Percentiles rank a stretch among this genome's conserved stretches.
These are phyloP conservation scores for Paratilapia polleni DNA, from an alignment of 2,113 vertebrate species.

Conservation along the genomic window DNA sequence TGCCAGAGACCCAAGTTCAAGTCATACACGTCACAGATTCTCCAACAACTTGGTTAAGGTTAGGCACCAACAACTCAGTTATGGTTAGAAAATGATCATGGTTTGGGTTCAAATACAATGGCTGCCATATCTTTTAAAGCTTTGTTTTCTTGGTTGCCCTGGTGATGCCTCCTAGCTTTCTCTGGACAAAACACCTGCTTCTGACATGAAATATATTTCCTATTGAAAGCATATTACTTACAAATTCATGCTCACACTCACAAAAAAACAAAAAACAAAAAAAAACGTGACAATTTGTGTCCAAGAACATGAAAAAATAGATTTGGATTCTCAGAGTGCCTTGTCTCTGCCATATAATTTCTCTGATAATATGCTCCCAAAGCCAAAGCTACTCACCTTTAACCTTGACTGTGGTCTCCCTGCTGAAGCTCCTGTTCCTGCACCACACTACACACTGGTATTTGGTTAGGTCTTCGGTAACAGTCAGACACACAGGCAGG, in stretches of 20 bases:
- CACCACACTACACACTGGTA: conserved; percentile 62
- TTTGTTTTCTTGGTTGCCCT: background rate
- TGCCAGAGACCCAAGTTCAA: background rate
- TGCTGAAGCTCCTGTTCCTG: conserved; percentile 11
- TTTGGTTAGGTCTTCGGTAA: conserved; percentile 52
- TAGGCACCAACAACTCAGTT: background rate
- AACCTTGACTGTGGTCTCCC: conserved; percentile 47
- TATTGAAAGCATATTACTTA: background rate
- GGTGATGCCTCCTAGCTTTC: background rate
- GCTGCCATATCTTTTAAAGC: background rate
- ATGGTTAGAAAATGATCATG: background rate
- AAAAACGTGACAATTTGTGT: background rate
- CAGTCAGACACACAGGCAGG: conserved; percentile 52
- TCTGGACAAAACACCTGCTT: background rate
- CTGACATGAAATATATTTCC: background rate
- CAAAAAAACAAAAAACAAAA: too few relatives aligned
- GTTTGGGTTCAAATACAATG: background rate
- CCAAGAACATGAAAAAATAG: background rate
- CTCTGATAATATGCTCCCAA: background rate
- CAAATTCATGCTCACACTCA: background rate
- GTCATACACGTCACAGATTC: background rate
- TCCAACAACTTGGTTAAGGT: background rate
- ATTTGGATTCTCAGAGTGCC: background rate
- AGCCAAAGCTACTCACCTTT: conserved; percentile 46
- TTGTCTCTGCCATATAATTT: background rate